Evolutionary conservation across 2,113 vertebrate genomes (phyloP).

Genomic region (Channa maculata): DNA sequence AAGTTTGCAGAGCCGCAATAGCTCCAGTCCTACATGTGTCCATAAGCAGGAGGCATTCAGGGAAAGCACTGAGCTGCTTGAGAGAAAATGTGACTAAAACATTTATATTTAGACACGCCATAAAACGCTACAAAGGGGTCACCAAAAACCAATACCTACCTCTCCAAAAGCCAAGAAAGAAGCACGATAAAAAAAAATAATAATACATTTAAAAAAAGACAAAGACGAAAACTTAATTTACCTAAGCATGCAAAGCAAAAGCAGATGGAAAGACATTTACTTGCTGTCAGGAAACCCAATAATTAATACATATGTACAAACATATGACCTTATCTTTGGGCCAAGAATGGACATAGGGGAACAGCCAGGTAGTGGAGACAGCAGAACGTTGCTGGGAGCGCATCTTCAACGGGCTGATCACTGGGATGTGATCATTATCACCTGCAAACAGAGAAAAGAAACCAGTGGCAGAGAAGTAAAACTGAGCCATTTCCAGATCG

Average conservation of each 20-base stretch:
- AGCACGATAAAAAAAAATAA: no score
- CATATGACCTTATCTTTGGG: constrained; percentile 81
- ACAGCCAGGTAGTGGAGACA: constrained; percentile 92
- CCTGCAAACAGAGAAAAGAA: constrained; percentile 79
- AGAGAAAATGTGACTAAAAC: no score
- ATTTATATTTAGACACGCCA: no score
- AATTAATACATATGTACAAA: not conserved
- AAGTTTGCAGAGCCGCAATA: no score
- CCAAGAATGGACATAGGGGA: constrained; percentile 93
- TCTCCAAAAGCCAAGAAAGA: no score
- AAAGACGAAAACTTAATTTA: no score
- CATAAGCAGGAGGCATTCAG: no score
- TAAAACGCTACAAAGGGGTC: no score
- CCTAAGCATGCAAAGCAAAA: not conserved
- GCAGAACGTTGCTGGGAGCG: constrained; percentile 94
- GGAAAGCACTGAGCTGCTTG: no score
- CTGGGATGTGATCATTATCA: constrained; percentile 94
- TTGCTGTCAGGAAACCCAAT: not conserved
- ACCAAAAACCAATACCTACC: no score
- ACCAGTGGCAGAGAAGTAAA: constrained; percentile 17
- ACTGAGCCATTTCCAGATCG: constrained; percentile 4
- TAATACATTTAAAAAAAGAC: no score
- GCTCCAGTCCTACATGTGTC: no score
- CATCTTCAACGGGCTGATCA: constrained; percentile 94
- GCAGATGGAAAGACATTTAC: not conserved